Conservation (phyloP, 2,113 vertebrate genomes). For the Buteo buteo region DNA sequence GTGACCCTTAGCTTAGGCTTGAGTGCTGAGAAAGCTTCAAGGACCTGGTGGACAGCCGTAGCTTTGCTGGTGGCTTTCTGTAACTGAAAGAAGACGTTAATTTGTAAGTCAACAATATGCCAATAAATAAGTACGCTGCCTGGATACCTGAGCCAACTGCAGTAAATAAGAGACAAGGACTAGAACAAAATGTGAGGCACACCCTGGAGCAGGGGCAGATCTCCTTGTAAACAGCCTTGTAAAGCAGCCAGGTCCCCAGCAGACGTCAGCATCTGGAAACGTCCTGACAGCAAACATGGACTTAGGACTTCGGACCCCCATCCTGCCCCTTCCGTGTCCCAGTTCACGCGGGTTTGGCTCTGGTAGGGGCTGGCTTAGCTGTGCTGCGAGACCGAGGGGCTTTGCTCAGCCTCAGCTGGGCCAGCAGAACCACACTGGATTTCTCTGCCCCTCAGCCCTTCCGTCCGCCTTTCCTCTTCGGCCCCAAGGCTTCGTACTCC, state of each 20-base stretch:
- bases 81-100: background rate
- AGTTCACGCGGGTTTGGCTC: accelerated
- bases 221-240: background rate
- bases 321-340: background rate
- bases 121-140: background rate
- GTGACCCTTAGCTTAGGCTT: background rate
- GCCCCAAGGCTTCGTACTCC: background rate
- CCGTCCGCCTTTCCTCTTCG: background rate
- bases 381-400: background rate
- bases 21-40: background rate
- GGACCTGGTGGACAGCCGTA: background rate
- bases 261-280: background rate
- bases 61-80: background rate
- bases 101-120: background rate
- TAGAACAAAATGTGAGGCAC: background rate
- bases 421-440: background rate
- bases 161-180: background rate
- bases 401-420: background rate
- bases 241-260: background rate
- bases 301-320: background rate
- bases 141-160: background rate
- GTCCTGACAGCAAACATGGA: background rate
- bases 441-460: background rate
- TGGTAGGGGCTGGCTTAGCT: background rate
- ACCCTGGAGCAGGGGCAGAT: background rate